These are phyloP conservation scores for Malurus melanocephalus DNA, from an alignment of 2,113 vertebrate genomes.

Conservation along the genomic window DNA sequence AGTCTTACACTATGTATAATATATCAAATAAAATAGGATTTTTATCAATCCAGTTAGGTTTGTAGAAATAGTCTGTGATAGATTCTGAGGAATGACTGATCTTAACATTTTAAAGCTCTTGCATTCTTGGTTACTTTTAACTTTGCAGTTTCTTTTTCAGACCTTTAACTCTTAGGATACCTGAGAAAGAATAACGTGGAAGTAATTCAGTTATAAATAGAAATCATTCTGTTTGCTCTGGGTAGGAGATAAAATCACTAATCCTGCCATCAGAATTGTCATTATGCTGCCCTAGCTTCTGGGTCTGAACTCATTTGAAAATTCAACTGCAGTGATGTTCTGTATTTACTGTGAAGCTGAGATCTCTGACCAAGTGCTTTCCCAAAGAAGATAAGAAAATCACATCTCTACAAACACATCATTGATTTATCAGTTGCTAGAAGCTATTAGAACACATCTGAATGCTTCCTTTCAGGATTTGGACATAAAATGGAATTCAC, in stretches of 20 bases:
- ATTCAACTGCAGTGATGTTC: not conserved
- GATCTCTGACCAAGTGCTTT: not conserved
- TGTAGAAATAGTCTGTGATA: not conserved
- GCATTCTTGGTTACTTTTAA: not conserved
- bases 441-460: not conserved
- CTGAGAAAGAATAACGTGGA: not conserved
- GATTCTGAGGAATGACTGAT: not conserved
- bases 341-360: not conserved
- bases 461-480: not conserved
- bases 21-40: not conserved
- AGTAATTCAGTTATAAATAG: not conserved
- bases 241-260: not conserved
- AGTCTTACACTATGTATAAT: not conserved
- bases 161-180: not conserved
- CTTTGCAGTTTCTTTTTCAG: not conserved
- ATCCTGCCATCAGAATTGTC: not conserved
- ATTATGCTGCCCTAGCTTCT: not conserved
- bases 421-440: not conserved
- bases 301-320: not conserved
- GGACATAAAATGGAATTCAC: not conserved
- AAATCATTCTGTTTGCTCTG: not conserved
- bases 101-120: not conserved
- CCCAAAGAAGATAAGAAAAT: not conserved
- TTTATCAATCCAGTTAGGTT: not conserved
- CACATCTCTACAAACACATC: accelerated